Evolutionary conservation across 2,113 vertebrate genomes (phyloP).

Genomic region (Lycaon pictus): DNA sequence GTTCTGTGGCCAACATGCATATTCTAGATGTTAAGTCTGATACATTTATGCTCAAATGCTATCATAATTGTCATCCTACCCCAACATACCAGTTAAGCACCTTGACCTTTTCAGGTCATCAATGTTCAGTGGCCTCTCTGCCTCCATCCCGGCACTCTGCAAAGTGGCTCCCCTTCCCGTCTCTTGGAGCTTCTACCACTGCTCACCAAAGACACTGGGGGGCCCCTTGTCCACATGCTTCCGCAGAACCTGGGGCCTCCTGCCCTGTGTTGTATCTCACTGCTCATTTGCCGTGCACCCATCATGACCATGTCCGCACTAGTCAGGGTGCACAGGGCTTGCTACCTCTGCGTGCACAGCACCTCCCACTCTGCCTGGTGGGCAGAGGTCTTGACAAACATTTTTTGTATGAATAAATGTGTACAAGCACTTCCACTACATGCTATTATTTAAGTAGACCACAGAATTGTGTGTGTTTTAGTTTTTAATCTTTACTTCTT

Average conservation of each 20-base stretch:
- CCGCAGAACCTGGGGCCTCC: neutral
- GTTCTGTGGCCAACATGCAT: neutral
- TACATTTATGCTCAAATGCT: neutral
- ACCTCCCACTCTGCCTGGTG: neutral
- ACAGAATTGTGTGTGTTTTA: neutral
- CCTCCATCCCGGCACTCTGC: neutral
- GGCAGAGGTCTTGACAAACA: neutral
- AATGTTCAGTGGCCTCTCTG: neutral
- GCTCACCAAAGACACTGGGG: neutral
- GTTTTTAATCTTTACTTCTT: neutral
- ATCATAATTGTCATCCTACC: neutral
- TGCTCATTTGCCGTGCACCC: neutral
- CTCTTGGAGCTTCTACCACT: neutral
- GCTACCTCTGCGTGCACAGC: fast-evolving
- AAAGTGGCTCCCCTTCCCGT: neutral
- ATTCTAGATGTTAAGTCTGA: neutral
- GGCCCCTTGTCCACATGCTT: fast-evolving
- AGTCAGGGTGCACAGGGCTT: neutral
- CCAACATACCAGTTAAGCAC: neutral
- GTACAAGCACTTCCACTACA: neutral
- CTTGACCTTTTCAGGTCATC: neutral
- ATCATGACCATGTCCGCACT: fast-evolving
- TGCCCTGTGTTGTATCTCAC: fast-evolving
- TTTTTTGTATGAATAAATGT: neutral
- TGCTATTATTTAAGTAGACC: neutral